Evolutionary conservation across 2,888 invertebrate genomes (phyloP).

Genomic region (Orchestes rusci): DNA sequence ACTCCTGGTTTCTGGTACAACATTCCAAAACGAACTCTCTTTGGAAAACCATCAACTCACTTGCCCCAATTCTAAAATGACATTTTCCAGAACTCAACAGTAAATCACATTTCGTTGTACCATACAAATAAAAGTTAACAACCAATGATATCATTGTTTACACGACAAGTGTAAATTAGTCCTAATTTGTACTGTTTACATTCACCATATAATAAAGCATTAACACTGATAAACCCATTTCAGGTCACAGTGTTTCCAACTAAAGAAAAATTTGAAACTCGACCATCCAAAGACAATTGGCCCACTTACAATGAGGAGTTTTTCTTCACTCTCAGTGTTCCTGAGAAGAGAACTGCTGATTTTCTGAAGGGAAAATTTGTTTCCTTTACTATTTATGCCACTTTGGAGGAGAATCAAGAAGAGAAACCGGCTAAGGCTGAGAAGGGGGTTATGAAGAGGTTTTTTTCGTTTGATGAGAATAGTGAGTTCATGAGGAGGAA

Average conservation of each 20-base stretch:
- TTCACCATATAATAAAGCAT: too few species aligned
- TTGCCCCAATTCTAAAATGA: too few species aligned
- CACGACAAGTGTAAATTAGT: too few species aligned
- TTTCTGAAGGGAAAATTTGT: constrained; percentile 53
- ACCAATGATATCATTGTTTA: too few species aligned
- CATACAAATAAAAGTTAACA: too few species aligned
- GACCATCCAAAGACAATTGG: constrained; percentile 68
- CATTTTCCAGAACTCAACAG: too few species aligned
- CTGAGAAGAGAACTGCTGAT: constrained; percentile 42
- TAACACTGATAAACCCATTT: too few species aligned
- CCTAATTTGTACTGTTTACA: too few species aligned
- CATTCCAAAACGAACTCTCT: too few species aligned
- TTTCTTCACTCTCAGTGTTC: constrained; percentile 54
- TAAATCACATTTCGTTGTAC: too few species aligned
- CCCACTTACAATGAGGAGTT: constrained; percentile 76
- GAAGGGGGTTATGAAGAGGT: constrained; percentile 36
- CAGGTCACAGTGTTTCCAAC: constrained; percentile 75
- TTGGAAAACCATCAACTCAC: too few species aligned
- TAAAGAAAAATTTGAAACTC: constrained; percentile 67
- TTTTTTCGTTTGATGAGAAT: constrained; percentile 45
- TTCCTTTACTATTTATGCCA: constrained; percentile 61
- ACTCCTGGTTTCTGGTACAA: too few species aligned
- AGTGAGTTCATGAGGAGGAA: constrained; percentile 26
- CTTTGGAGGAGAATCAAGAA: constrained; percentile 53
- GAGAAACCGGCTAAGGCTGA: constrained; percentile 31